phyloP scores from a whole-genome alignment of 2,113 vertebrate species.

The Thryonomys swinderianus region DNA sequence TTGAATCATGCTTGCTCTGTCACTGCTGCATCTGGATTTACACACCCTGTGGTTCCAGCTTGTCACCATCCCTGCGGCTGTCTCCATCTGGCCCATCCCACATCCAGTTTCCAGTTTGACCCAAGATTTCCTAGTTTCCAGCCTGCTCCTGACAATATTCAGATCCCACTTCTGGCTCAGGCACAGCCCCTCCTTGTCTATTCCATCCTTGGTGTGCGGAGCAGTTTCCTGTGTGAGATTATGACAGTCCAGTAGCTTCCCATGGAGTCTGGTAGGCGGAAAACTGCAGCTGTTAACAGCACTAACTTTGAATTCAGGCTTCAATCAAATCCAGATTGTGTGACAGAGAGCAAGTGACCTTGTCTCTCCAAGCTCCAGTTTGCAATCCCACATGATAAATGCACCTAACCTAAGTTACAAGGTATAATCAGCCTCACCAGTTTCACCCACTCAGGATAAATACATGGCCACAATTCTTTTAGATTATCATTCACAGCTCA shows the following conservation, averaged over 20 bases:
- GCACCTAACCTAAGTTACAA: background rate
- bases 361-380: background rate
- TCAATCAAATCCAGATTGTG: background rate
- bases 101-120: background rate
- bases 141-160: background rate
- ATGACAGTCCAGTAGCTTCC: background rate
- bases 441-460: slow-evolving; percentile 8
- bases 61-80: background rate
- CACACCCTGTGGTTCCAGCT: background rate
- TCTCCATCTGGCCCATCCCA: background rate
- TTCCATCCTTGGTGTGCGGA: background rate
- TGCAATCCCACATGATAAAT: background rate
- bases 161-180: background rate
- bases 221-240: background rate
- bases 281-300: background rate
- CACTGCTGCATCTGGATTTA: slow-evolving; percentile 1
- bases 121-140: background rate
- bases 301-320: background rate
- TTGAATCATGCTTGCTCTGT: background rate
- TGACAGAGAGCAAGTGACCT: background rate
- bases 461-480: background rate
- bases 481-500: background rate
- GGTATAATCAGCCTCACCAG: background rate
- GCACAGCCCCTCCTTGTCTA: no score
- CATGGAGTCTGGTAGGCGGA: background rate